Evolutionary conservation across 2,888 invertebrate genomes (phyloP).

Genomic region (Himalopsyche japonica): DNA sequence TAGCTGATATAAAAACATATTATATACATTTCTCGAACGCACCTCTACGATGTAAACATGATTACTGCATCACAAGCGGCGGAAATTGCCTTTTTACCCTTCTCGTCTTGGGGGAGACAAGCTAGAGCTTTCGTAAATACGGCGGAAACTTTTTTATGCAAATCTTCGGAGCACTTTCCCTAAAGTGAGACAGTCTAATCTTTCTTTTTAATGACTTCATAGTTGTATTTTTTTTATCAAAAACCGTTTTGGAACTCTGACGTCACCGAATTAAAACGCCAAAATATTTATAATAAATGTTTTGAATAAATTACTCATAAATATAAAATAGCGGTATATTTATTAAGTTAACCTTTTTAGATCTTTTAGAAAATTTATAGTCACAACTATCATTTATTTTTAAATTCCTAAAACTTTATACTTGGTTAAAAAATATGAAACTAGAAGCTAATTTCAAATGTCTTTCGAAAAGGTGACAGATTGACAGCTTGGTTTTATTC

Average conservation of each 20-base stretch:
- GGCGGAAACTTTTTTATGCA: background rate
- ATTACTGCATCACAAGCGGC: constrained; percentile 5
- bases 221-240: background rate
- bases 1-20: background rate
- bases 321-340: too few relatives aligned
- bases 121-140: background rate
- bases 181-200: background rate
- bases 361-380: too few relatives aligned
- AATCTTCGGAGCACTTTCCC: background rate
- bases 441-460: too few relatives aligned
- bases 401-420: too few relatives aligned
- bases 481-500: too few relatives aligned
- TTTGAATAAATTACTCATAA: too few relatives aligned
- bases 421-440: too few relatives aligned
- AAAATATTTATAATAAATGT: too few relatives aligned
- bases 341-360: too few relatives aligned
- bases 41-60: constrained; percentile 10
- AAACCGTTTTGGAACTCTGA: background rate
- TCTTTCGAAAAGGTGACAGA: too few relatives aligned
- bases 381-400: too few relatives aligned
- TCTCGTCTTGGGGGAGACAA: background rate
- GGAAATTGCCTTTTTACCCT: constrained; percentile 6
- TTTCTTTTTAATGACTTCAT: background rate
- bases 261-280: background rate
- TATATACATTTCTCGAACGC: background rate